These are phyloP conservation scores for Calycopis cecrops DNA, from an alignment of 1,140 invertebrate species.

Conservation along the genomic window DNA sequence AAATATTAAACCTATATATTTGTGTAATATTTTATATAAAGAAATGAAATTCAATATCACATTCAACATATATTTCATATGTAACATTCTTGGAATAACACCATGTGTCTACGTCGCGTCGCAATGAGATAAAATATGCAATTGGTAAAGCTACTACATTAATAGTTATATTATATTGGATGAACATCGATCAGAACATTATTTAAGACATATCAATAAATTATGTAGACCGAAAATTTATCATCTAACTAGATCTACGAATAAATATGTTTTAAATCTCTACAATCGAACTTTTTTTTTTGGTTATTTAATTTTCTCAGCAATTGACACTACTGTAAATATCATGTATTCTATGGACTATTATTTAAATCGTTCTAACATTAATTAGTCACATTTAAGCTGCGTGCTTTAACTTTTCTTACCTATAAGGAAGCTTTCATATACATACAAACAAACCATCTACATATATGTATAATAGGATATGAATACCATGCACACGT, in stretches of 20 bases:
- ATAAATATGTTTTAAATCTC: conserved; percentile 1
- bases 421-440: conserved; percentile 1
- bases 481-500: background rate
- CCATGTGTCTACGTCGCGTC: conserved; percentile 12
- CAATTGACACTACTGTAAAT: background rate
- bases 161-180: background rate
- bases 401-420: background rate
- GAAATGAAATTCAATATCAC: conserved; percentile 25
- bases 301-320: background rate
- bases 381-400: conserved; percentile 3
- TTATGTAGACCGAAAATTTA: background rate
- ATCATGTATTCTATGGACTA: background rate
- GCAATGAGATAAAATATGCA: background rate
- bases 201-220: background rate
- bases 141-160: background rate
- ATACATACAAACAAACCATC: conserved; percentile 3
- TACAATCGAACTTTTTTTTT: conserved; percentile 1
- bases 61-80: conserved; percentile 46
- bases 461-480: background rate
- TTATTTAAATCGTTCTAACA: background rate
- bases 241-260: background rate
- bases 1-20: no score
- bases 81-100: conserved; percentile 41
- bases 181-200: background rate
- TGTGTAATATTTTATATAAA: no score